Evolutionary conservation across 2,888 invertebrate species (phyloP), one percentile per base, ranked within the genome.

Genomic region (Cetonia aurata): DNA sequence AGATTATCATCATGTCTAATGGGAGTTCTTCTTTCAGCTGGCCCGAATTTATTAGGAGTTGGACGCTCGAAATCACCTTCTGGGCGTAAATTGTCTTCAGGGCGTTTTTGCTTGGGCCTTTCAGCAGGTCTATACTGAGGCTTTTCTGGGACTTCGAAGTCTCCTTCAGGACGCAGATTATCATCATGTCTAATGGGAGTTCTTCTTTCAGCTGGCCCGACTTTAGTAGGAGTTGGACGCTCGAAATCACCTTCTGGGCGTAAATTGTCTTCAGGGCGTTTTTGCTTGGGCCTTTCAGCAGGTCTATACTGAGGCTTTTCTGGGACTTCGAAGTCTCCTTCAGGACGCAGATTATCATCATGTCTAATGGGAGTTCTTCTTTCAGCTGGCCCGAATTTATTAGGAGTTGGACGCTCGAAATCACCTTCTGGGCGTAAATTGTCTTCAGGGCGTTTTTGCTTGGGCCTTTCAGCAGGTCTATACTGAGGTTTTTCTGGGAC

Each of bases 331-430:
- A 86, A 86, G 0, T 87, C 86, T 12, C 88, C 88, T 79, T 87
- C 88, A 17, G 88, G 84, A 77, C 87, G 88, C 12, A 89, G 75
- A 77, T 85, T 88, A 78, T 86, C 92, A 69, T 86, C 82, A 0
- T 88, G 92, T 75, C 86, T 90, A 67, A 82, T 87, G 12, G 83
- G 85, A 84, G 83, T 72, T 72, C 86, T 85, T 53, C 81, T 73
- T 73, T 87, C 85, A 59, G 84, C 84, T 17, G 87, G 85, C 19
- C 75, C 79, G 80, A 80, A 83, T 69, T 80, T 78, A 9, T 80
- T 83, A 72, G 77, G 80, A 42, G 82, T 80, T 0, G 85, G 86
- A 1, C 82, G 73, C 67, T 86, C 86, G 73, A 80, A 80, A 6
- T 89, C 82, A 52, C 85, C 82, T 74, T 83, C 82, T 12, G 84